Evolutionary conservation across 2,113 vertebrate genomes (phyloP), one percentile per base, ranked within the genome.

Genomic region (Isurus oxyrinchus): DNA sequence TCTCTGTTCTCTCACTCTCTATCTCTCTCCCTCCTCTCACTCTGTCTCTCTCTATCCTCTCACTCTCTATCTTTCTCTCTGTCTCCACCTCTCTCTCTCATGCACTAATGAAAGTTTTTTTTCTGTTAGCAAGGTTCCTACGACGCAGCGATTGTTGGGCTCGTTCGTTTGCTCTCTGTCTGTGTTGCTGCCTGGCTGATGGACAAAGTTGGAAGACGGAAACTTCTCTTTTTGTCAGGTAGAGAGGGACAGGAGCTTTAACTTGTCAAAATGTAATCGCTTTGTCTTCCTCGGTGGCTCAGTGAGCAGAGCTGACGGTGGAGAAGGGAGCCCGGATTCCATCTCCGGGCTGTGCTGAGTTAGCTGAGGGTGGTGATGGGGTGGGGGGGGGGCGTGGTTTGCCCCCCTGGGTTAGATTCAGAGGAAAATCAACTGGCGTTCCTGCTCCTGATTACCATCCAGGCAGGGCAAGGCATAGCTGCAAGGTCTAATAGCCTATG

Each of bases 121-220:
- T 67, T 96, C 61, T 40, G 3, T 1, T 96, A 98, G 98, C 96
- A 97, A 76, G 97, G 97, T 0, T 57, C 98, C 96, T 98, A 98
- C 0, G 99, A 98, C 0, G 99, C 99, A 0, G 98, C 98, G 53
- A 97, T 99, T 0, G 99, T 99, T 0, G 99, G 99, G 0, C 97
- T 96, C 0, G 98, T 99, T 1, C 98, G 99, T 40, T 98, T 99
- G 84, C 3, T 98, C 0, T 99, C 99, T 0, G 99, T 99, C 81
- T 96, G 79, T 0, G 96, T 98, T 0, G 98, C 99, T 0, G 99
- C 99, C 0, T 69, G 97, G 97, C 97, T 98, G 0, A 99, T 99
- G 99, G 99, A 99, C 97, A 98, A 97, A 97, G 99, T 98, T 0
- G 99, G 99, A 63, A 98, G 99, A 86, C 99, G 99, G 97, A 97